A percentile compares a stretch with the other conserved stretches of the same genome.
These are phyloP conservation scores for Chiroxiphia lanceolata DNA, from an alignment of 2,797 vertebrate species.

Conservation along the genomic window DNA sequence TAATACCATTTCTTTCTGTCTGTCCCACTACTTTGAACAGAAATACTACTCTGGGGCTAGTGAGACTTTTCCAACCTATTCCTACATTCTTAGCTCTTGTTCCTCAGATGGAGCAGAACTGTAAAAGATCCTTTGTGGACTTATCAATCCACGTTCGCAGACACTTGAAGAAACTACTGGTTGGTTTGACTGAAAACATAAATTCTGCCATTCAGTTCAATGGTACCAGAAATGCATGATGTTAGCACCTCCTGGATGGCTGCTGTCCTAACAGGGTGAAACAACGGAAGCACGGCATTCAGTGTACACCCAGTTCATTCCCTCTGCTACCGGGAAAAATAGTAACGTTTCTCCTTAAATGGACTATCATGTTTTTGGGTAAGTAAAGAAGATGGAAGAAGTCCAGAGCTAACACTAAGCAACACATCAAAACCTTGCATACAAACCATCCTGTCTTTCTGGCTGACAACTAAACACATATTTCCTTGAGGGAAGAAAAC, in stretches of 20 bases:
- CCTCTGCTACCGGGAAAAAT: background rate
- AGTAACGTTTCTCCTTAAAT: background rate
- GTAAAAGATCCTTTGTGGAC: background rate
- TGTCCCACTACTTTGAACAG: background rate
- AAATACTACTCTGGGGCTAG: background rate
- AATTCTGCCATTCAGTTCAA: background rate
- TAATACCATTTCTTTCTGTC: background rate
- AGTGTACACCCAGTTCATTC: background rate
- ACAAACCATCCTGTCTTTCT: background rate
- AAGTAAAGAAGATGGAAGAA: background rate
- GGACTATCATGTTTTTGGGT: background rate
- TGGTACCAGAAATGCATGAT: background rate
- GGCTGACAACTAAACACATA: background rate
- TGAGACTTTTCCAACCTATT: background rate
- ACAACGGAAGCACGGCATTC: background rate
- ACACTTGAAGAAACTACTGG: background rate
- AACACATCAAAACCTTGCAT: background rate
- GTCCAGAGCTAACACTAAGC: background rate
- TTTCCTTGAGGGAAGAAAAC: constrained; percentile 46
- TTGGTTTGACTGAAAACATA: background rate
- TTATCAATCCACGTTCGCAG: background rate
- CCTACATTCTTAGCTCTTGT: background rate
- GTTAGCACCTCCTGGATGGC: background rate
- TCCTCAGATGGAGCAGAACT: background rate
- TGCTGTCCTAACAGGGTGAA: background rate